Evolutionary conservation across 2,888 invertebrate genomes (phyloP), one percentile per base, ranked within the genome.

Genomic region (Eurytoma californica): DNA sequence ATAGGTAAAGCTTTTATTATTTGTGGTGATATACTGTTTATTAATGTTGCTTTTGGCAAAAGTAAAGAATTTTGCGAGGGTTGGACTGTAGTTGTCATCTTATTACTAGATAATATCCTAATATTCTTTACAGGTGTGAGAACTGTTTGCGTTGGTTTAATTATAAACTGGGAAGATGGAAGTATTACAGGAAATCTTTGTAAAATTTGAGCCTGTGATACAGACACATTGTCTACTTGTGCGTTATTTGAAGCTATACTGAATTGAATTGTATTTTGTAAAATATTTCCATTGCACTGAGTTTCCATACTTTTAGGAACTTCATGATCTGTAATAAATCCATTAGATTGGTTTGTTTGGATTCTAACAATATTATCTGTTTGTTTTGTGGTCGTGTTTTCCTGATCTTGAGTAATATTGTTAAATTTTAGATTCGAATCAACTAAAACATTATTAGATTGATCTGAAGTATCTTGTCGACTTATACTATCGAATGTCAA

Each of bases 111-210:
- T 68, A 88, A 80, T 79, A 88, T 83, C 72, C 85, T 82, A 39
- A 89, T 81, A 61, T 85, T 88, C 81, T 88, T 89, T 3, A 84
- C 68, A 4, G 85, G 82, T 68, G 87, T 88, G 14, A 87, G 67
- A 24, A 87, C 77, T 18, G 86, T 87, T 82, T 87, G 87, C 3
- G 86, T 77, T 3, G 88, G 87, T 76, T 88, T 89, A 3, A 87
- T 72, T 16, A 88, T 84, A 72, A 86, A 87, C 74, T 88, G 88
- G n/a, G 88, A 87, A 3, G 88, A 86, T 9, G 88, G 87, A 57
- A 88, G 72, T 57, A 87, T 83, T 12, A 86, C 82, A 3, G 87
- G 86, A 77, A 87, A 67, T 51, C 86, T 87, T 60, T 87, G 85
- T 7, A 87, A 79, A 60, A 86, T 86, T 77, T 87, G 88, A 2